Evolutionary conservation across 2,797 vertebrate genomes (phyloP).

Genomic region (Notoglanidium macrostoma): DNA sequence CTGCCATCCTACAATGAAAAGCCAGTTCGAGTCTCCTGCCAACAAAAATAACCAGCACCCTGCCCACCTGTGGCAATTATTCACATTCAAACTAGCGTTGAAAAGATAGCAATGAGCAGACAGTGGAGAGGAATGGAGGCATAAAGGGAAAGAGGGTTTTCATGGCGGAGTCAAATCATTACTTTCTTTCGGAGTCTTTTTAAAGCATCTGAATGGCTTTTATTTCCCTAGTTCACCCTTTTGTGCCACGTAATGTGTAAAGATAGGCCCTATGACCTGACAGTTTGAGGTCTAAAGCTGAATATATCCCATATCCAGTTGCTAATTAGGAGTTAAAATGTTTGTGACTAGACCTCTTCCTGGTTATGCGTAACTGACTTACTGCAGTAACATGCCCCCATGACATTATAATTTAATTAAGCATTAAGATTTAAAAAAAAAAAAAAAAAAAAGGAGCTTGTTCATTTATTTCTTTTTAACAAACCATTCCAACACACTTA

Average conservation of each 20-base stretch:
- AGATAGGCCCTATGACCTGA: constrained; percentile 24
- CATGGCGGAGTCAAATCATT: constrained; percentile 32
- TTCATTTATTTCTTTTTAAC: neutral
- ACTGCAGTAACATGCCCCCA: neutral
- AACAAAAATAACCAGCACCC: constrained; percentile 57
- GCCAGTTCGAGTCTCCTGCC: constrained; percentile 52
- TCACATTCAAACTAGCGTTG: constrained; percentile 47
- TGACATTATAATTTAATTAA: constrained; percentile 8
- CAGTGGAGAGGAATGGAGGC: constrained; percentile 35
- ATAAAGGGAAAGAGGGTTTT: constrained; percentile 34
- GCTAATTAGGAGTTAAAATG: constrained; percentile 26
- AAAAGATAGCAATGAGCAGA: constrained; percentile 50
- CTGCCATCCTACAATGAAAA: constrained; percentile 55
- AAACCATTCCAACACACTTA: neutral
- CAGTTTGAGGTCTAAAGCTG: constrained; percentile 33
- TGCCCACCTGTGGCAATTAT: constrained; percentile 60
- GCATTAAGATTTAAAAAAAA: neutral
- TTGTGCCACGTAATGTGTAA: constrained; percentile 26
- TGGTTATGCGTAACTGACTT: neutral
- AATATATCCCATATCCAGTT: constrained; percentile 22
- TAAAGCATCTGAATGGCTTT: constrained; percentile 37
- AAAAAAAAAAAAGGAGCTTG: neutral
- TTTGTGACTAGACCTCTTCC: neutral
- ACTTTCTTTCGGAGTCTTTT: constrained; percentile 23
- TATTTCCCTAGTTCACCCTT: constrained; percentile 38